Evolutionary conservation across 1,140 invertebrate genomes (phyloP).

Genomic region (Euwallacea similis): DNA sequence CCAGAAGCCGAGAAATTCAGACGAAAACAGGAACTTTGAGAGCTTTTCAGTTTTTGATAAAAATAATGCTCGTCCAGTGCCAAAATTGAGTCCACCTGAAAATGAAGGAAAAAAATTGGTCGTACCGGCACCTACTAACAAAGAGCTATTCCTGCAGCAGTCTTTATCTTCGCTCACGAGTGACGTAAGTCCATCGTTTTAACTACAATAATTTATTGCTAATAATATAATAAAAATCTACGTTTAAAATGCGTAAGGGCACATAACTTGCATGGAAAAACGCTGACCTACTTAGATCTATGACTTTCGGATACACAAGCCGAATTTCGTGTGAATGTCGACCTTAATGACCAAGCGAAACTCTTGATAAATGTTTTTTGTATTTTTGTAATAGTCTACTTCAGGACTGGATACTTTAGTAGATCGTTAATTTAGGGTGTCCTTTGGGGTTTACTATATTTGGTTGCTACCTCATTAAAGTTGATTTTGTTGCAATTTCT

Average conservation of each 20-base stretch:
- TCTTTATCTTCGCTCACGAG: slow-evolving; percentile 31
- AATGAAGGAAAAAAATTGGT: slow-evolving; percentile 7
- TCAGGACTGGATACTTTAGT: neutral
- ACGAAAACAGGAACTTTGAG: slow-evolving; percentile 12
- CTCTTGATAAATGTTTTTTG: slow-evolving; percentile 16
- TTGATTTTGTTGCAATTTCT: too few relatives aligned
- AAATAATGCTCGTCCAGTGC: neutral
- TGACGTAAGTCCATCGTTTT: slow-evolving; percentile 18
- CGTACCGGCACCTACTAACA: neutral
- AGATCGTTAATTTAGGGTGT: too few relatives aligned
- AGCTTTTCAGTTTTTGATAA: slow-evolving; percentile 29
- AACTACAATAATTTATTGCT: too few relatives aligned
- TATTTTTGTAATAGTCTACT: slow-evolving; percentile 3
- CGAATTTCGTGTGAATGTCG: slow-evolving; percentile 12
- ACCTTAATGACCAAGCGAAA: slow-evolving; percentile 15
- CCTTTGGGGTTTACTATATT: too few relatives aligned
- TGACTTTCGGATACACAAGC: slow-evolving; percentile 3
- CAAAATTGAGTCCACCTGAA: slow-evolving; percentile 1
- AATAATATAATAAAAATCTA: neutral
- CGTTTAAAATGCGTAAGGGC: neutral
- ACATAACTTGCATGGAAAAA: slow-evolving; percentile 3
- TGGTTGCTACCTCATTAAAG: too few relatives aligned
- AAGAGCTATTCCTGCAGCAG: slow-evolving; percentile 11
- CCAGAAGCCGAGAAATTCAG: neutral
- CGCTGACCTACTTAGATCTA: slow-evolving; percentile 6